Base-by-base conservation (phyloP, 92 coral and sea anemone species). In the Isaurus tuberculatus region DNA sequence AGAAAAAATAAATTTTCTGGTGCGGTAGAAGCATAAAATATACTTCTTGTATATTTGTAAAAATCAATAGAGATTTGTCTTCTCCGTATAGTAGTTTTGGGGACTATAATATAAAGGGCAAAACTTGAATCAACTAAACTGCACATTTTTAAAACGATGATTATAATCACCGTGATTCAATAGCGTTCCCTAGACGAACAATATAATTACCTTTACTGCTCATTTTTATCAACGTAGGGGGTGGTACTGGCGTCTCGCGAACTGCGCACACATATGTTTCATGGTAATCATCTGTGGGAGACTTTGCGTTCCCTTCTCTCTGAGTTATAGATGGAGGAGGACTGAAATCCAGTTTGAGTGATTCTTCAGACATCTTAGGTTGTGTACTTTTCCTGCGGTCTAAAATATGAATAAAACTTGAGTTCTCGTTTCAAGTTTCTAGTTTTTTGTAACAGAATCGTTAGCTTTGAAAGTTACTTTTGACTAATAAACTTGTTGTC, bases 191-290 rank as follows among this genome's bases (percentile, higher is more conserved):
- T 72, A 25, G 26, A 40, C 7, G 46, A 2, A 72, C 29, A n/a
- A 72, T 15, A 27, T 2, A 20, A 20, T n/a, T 75, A 77, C 82
- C 82, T 77, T 3, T 36, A 23, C 51, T 58, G 70, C 33, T 36
- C 32, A 72, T 22, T 40, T 61, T 42, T 20, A 20, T 61, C 51
- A 77, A 37, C 60, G 57, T 69, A 6, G 90, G 86, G 33, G 48
- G 70, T n/a, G 75, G 68, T 3, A 77, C 30, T 2, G 85, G 73
- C 20, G 94, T 58, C 2, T 60, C 86, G 22, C 91, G 86, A n/a
- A 93, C 75, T 32, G 92, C 89, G 28, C 83, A 42, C 29, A 93
- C 81, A 60, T 88, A 93, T 29, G 90, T 94, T 65, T 85, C 88
- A 2, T 92, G 97, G 42, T 75, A 93, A 25, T 36, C 83, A 11